Conservation (phyloP, 1,140 invertebrate genomes). For the Holcopasites calliopsidis region DNA sequence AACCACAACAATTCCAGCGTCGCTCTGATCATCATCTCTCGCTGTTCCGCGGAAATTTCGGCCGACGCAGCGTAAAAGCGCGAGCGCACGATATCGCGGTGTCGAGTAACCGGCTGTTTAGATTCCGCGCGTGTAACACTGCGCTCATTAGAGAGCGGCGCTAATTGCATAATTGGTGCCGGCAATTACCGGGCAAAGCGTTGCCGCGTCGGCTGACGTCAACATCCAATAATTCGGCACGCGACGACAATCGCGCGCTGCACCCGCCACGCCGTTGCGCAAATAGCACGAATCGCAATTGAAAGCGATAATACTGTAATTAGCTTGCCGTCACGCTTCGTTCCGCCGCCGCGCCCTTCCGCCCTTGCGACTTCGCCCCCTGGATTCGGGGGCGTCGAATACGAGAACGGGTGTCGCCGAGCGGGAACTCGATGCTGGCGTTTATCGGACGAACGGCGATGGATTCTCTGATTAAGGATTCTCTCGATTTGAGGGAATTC, state of each 20-base stretch:
- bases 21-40: too few species aligned
- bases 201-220: constrained; percentile 65
- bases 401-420: not conserved
- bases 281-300: constrained; percentile 70
- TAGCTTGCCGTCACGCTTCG: constrained; percentile 36
- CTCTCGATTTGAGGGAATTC: not conserved
- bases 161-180: constrained; percentile 72
- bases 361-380: not conserved
- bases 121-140: constrained; percentile 60
- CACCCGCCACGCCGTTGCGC: constrained; percentile 54
- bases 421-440: not conserved
- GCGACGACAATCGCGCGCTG: constrained; percentile 67
- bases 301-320: constrained; percentile 71
- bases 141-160: constrained; percentile 59
- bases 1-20: too few species aligned
- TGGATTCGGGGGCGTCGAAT: not conserved
- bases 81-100: not conserved
- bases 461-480: not conserved
- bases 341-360: not conserved
- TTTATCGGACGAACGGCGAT: not conserved
- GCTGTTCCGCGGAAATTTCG: too few species aligned
- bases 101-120: constrained; percentile 51
- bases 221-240: constrained; percentile 74
- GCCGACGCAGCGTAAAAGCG: not conserved
- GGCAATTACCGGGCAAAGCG: constrained; percentile 62